These are phyloP conservation scores for Craniophora ligustri DNA, from an alignment of 2,888 invertebrate species.

Conservation along the genomic window DNA sequence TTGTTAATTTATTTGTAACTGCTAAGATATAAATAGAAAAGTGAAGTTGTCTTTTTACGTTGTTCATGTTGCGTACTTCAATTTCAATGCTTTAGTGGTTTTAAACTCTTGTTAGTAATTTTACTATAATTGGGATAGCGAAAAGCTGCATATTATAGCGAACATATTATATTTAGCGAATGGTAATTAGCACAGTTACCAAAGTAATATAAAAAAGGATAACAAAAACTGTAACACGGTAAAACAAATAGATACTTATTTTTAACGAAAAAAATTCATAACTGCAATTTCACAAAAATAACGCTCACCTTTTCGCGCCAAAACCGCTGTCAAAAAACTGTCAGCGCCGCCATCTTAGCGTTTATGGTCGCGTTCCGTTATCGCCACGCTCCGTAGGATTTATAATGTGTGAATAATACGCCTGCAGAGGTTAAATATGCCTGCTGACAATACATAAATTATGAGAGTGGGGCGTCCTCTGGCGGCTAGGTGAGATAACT, in stretches of 20 bases:
- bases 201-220: not conserved
- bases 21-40: slow-evolving; percentile 26
- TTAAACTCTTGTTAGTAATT: not conserved
- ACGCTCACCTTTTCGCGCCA: slow-evolving; percentile 66
- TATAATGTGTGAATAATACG: slow-evolving; percentile 87
- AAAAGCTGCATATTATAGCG: too few relatives aligned
- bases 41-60: slow-evolving; percentile 19
- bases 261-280: slow-evolving; percentile 9
- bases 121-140: too few relatives aligned
- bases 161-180: too few relatives aligned
- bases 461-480: slow-evolving; percentile 67
- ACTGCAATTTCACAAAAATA: slow-evolving; percentile 37
- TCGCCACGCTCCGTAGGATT: slow-evolving; percentile 82
- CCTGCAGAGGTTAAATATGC: slow-evolving; percentile 79
- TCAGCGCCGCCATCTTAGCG: slow-evolving; percentile 77
- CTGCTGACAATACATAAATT: slow-evolving; percentile 86
- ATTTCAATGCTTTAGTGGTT: not conserved
- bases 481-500: slow-evolving; percentile 77
- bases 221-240: too few relatives aligned
- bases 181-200: too few relatives aligned
- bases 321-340: slow-evolving; percentile 77
- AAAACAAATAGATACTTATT: not conserved
- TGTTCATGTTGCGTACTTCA: slow-evolving; percentile 11
- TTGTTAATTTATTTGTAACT: slow-evolving; percentile 48
- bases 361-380: slow-evolving; percentile 77